phyloP scores from a whole-genome alignment of 2,113 vertebrate species.

The Pampusana beccarii region DNA sequence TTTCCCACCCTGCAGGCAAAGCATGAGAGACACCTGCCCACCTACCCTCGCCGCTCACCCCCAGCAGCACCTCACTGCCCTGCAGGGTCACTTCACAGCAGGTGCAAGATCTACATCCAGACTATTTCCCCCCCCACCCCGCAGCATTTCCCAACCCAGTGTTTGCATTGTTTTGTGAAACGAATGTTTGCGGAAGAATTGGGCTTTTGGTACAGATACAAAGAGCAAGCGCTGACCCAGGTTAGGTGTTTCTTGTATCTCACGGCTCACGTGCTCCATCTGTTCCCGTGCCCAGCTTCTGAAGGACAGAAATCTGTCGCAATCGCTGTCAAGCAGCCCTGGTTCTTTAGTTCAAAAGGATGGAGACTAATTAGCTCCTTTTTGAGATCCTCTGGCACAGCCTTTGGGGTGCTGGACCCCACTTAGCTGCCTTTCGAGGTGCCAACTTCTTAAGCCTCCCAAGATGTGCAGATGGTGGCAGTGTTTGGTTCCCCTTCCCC shows the following conservation, averaged over 20 bases:
- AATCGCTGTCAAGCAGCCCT: background rate
- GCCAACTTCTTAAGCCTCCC: background rate
- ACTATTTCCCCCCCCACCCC: background rate
- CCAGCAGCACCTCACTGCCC: background rate
- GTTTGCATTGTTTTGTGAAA: conserved; percentile 38
- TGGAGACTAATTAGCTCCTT: background rate
- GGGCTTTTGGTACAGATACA: background rate
- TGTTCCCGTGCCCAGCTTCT: background rate
- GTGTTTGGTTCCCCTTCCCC: background rate
- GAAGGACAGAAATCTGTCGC: background rate
- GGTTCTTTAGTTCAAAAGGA: background rate
- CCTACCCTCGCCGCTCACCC: background rate
- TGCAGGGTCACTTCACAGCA: background rate
- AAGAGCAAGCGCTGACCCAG: background rate
- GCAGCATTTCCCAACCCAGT: background rate
- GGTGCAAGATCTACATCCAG: background rate
- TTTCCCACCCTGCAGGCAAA: background rate
- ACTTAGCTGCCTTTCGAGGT: background rate
- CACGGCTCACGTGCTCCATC: background rate
- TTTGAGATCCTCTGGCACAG: background rate
- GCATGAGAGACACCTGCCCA: rapidly evolving
- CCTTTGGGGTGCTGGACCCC: background rate
- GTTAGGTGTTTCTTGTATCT: background rate
- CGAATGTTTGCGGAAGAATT: background rate
- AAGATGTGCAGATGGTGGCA: background rate